These are phyloP conservation scores for Nymphalis io DNA, from an alignment of 1,140 invertebrate species.

Conservation along the genomic window DNA sequence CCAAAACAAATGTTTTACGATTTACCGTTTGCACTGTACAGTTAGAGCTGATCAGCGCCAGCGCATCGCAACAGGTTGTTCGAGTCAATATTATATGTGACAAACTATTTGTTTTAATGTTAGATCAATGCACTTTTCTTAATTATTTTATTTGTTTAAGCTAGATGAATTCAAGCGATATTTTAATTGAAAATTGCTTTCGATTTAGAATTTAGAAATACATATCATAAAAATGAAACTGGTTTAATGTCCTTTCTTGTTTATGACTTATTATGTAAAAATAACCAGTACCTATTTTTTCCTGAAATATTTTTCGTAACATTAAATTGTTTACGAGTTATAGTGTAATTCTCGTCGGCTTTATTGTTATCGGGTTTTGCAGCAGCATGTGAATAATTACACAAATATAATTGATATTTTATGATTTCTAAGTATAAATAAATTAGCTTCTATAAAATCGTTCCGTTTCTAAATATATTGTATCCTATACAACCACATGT, in stretches of 20 bases:
- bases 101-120: slow-evolving; percentile 17
- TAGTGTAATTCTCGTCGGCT: neutral
- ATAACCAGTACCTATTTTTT: too few species aligned
- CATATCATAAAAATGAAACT: neutral
- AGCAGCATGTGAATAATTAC: neutral
- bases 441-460: neutral
- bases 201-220: too few species aligned
- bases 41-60: slow-evolving; percentile 35
- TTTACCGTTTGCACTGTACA: slow-evolving; percentile 41
- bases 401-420: neutral
- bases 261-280: too few species aligned
- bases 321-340: neutral
- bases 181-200: too few species aligned
- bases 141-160: neutral
- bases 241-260: too few species aligned
- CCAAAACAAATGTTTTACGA: slow-evolving; percentile 29
- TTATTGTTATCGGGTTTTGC: neutral
- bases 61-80: slow-evolving; percentile 46
- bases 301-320: neutral
- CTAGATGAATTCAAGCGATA: too few species aligned
- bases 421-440: neutral
- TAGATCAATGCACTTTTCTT: neutral
- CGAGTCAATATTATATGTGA: slow-evolving; percentile 29
- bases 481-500: neutral
- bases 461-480: neutral